Conservation (phyloP, 2,888 invertebrate genomes). For the Torymus auratus region DNA sequence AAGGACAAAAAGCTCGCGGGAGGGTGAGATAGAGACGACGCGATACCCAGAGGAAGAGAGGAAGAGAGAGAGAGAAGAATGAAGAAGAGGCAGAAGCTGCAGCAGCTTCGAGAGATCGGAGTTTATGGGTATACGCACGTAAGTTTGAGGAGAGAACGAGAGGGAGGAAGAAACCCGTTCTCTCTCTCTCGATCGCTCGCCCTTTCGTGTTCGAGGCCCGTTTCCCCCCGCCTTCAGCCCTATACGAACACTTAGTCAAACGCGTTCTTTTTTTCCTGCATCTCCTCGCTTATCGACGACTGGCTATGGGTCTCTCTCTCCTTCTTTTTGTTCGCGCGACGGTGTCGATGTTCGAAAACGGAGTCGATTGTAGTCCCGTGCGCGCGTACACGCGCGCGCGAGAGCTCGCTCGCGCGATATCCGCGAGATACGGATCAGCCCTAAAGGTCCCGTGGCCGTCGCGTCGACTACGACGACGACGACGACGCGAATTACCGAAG, state of each 20-base stretch:
- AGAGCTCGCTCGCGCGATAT: conserved; percentile 46
- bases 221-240: conserved; percentile 38
- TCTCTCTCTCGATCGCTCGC: conserved; percentile 19
- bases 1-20: conserved; percentile 13
- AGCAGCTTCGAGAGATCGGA: conserved; percentile 24
- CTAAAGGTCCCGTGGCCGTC: conserved; percentile 24
- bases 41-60: neutral
- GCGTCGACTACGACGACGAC: neutral
- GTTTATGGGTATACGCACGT: conserved; percentile 45
- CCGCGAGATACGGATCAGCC: conserved; percentile 52
- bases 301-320: neutral
- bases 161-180: conserved; percentile 19
- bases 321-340: neutral
- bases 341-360: conserved; percentile 48
- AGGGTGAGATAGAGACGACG: neutral
- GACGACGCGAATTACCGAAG: conserved; percentile 52
- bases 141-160: neutral
- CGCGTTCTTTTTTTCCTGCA: conserved; percentile 25
- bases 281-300: conserved; percentile 8
- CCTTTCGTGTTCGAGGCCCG: conserved; percentile 50
- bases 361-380: conserved; percentile 43
- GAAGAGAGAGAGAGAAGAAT: neutral
- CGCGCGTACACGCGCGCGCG: neutral
- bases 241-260: conserved; percentile 49
- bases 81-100: conserved; percentile 4